These are phyloP conservation scores for Stichodactyla mertensii DNA, from an alignment of 64 coral and sea anemone genomes.

Conservation along the genomic window DNA sequence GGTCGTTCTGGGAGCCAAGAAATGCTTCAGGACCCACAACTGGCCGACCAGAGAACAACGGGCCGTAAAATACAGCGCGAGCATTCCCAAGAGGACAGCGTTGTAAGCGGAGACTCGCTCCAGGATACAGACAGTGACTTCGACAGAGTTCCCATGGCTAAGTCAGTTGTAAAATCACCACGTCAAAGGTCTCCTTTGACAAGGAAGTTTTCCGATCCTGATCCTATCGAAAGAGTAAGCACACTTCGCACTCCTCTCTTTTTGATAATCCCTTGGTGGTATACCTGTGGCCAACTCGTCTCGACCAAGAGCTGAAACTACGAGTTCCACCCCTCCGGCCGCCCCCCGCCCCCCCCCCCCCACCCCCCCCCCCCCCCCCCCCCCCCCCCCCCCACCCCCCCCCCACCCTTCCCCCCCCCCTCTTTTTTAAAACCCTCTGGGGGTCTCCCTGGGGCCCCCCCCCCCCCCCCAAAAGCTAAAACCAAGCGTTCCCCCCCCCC, in stretches of 20 bases:
- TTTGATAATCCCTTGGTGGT: background rate
- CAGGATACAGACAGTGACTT: constrained; percentile 77
- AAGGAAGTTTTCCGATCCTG: constrained; percentile 80
- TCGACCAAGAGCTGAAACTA: too few relatives aligned
- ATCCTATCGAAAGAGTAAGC: constrained; percentile 23
- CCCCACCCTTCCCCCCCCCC: too few relatives aligned
- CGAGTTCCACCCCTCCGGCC: too few relatives aligned
- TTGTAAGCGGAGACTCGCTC: constrained; percentile 82
- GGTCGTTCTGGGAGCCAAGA: constrained; percentile 52
- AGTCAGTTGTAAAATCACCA: background rate
- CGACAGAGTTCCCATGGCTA: constrained; percentile 50
- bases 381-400: too few relatives aligned
- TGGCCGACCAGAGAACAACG: constrained; percentile 3
- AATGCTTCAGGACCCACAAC: constrained; percentile 25
- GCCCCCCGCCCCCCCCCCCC: too few relatives aligned
- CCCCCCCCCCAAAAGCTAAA: too few relatives aligned
- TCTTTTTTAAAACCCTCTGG: too few relatives aligned
- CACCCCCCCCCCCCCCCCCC: too few relatives aligned
- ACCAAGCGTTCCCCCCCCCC: too few relatives aligned
- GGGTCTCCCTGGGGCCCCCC: too few relatives aligned
- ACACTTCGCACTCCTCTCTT: background rate
- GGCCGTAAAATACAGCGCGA: constrained; percentile 65
- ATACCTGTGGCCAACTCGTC: too few relatives aligned
- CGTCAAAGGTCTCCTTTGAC: constrained; percentile 32
- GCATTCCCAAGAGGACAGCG: constrained; percentile 83